Evolutionary conservation across 2,113 vertebrate species (phyloP), one percentile per base, ranked within the genome.

Genomic region (Motacilla alba): DNA sequence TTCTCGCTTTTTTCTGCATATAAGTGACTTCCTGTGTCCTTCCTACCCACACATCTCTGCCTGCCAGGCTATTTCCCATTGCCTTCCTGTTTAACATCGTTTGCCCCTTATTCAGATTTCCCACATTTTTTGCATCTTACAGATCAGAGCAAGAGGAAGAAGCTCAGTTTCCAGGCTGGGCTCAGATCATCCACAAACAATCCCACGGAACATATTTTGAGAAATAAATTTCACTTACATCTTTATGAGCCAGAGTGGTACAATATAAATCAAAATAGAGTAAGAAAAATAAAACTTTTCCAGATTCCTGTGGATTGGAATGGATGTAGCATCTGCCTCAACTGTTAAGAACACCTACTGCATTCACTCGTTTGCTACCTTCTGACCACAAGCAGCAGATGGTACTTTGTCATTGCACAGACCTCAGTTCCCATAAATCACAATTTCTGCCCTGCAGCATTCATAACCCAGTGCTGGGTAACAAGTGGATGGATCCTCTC

Each of bases 371-470:
- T 66, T 67, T 75, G 26, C 39, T 79, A 9, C 56, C 78, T 90
- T 64, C 91, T 91, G 82, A 69, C 83, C 94, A 93, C 60, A 90
- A 68, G 35, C 63, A 94, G 82, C 85, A 76, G 75, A 59, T 83
- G 88, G 59, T 27, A 56, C 69, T 82, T 87, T 84, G 84, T 69
- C 78, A 83, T 37, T 66, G 8, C 3, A 66, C 58, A 96, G 79
- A 80, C 50, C 78, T 66, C 78, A 30, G 63, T 20, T 91, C 55
- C 47, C 72, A 83, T 43, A 89, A 69, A 77, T 68, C 74, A 89
- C 81, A 87, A n/a, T 41, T 73, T 67, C 70, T 83, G 66, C 81
- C 81, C 87, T 33, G 10, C 22, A 85, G 63, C 63, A 73, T 58
- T 84, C 67, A 39, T 49, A 89, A 82, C n/a, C 53, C 87, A 74